A percentile compares a stretch with the other conserved stretches of the same genome.
Conservation (phyloP, 2,797 vertebrate species). For the Falco berigora region DNA sequence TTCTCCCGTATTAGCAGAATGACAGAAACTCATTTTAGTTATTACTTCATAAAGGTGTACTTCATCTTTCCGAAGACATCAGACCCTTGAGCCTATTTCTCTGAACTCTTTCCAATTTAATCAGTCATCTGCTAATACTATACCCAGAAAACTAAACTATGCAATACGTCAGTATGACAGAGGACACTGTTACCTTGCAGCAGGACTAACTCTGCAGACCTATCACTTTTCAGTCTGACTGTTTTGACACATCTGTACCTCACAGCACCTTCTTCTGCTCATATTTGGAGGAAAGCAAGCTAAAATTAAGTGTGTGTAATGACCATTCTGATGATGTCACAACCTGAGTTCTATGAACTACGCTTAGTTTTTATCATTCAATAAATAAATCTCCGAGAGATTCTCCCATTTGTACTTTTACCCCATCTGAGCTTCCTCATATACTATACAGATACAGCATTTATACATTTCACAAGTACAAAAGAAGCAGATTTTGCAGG, state of each 20-base stretch:
- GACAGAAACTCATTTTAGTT: not conserved
- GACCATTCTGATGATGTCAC: not conserved
- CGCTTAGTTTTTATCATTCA: not conserved
- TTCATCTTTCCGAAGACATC: not conserved
- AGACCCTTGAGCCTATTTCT: not conserved
- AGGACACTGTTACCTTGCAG: not conserved
- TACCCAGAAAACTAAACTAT: not conserved
- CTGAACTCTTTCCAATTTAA: not conserved
- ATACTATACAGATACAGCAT: not conserved
- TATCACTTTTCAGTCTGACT: fast-evolving
- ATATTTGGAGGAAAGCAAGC: not conserved
- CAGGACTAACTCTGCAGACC: not conserved
- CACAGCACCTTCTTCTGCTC: not conserved
- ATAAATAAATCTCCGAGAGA: not conserved
- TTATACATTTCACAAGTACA: not conserved
- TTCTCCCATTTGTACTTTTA: not conserved
- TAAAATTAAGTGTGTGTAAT: not conserved
- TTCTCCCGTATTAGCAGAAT: not conserved
- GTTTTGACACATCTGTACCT: not conserved
- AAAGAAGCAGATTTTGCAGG: not conserved
- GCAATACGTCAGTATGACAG: not conserved
- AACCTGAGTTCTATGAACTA: not conserved
- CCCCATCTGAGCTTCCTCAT: not conserved
- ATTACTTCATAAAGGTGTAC: not conserved
- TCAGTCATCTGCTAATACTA: not conserved